Percentiles rank a stretch among this genome's conserved stretches.
Conservation (phyloP, 2,888 invertebrate genomes). For the Agrochola circellaris region DNA sequence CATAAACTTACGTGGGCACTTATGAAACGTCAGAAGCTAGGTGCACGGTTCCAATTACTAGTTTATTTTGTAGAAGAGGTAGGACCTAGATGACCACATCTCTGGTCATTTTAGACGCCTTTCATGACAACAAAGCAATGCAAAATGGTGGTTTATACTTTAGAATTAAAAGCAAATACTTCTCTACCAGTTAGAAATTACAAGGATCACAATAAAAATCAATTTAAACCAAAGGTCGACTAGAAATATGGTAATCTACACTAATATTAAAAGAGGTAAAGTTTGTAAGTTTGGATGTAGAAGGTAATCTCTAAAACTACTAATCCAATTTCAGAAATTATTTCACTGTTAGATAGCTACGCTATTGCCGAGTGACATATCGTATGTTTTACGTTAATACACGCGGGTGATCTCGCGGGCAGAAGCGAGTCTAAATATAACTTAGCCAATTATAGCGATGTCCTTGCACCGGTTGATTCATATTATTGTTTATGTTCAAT, state of each 20-base stretch:
- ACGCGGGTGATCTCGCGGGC: not conserved
- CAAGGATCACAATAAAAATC: not conserved
- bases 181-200: not conserved
- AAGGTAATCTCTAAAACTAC: not conserved
- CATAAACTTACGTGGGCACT: too few relatives aligned
- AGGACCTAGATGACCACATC: not conserved
- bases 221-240: not conserved
- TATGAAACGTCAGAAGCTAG: too few relatives aligned
- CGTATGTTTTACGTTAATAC: not conserved
- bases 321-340: not conserved
- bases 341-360: not conserved
- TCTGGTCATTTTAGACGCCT: not conserved
- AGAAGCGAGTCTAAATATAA: conserved; percentile 17
- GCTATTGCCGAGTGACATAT: not conserved
- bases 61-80: not conserved
- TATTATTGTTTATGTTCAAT: conserved; percentile 16
- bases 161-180: not conserved
- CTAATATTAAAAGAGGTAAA: not conserved
- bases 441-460: not conserved
- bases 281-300: not conserved
- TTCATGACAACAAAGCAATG: not conserved
- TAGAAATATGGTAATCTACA: not conserved
- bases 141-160: not conserved
- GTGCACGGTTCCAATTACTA: too few relatives aligned
- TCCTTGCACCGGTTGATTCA: conserved; percentile 37